These are phyloP conservation scores for Tetanocera ferruginea DNA, from an alignment of 2,888 invertebrate genomes.

Conservation along the genomic window DNA sequence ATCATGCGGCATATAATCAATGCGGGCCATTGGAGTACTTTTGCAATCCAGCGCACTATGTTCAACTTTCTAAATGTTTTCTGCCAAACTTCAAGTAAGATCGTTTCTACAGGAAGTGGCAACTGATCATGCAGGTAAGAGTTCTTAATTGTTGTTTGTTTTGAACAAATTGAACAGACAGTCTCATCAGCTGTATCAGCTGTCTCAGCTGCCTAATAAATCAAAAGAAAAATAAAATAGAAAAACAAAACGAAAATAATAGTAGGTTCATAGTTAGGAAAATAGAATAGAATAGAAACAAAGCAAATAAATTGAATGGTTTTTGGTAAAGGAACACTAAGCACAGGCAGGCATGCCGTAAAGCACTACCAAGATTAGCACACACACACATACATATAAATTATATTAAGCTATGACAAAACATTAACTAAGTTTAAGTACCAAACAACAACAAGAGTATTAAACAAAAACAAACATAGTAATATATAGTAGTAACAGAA, in stretches of 20 bases:
- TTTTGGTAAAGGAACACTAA: background rate
- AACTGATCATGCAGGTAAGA: slow-evolving; percentile 64
- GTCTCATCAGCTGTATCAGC: slow-evolving; percentile 9
- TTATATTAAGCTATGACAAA: background rate
- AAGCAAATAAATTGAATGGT: background rate
- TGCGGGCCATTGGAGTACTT: slow-evolving; percentile 67
- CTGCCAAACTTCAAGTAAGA: slow-evolving; percentile 64
- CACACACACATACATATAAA: background rate
- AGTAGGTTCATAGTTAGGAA: slow-evolving; percentile 41
- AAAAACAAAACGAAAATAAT: slow-evolving; percentile 53
- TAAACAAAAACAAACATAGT: background rate
- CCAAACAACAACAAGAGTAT: background rate
- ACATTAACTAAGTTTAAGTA: background rate
- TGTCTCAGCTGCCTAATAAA: slow-evolving; percentile 60
- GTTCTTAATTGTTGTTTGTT: slow-evolving; percentile 58
- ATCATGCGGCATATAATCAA: slow-evolving; percentile 65
- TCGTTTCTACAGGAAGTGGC: slow-evolving; percentile 64
- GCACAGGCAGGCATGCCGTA: background rate
- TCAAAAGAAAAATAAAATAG: slow-evolving; percentile 52
- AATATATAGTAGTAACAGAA: background rate
- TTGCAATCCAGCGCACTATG: slow-evolving; percentile 64
- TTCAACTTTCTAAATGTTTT: slow-evolving; percentile 60
- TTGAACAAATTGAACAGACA: slow-evolving; percentile 64
- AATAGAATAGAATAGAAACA: slow-evolving; percentile 42
- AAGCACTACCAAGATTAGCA: background rate